Evolutionary conservation across 1,140 invertebrate genomes (phyloP), one percentile per base, ranked within the genome.

Genomic region (Odontomachus brunneus): DNA sequence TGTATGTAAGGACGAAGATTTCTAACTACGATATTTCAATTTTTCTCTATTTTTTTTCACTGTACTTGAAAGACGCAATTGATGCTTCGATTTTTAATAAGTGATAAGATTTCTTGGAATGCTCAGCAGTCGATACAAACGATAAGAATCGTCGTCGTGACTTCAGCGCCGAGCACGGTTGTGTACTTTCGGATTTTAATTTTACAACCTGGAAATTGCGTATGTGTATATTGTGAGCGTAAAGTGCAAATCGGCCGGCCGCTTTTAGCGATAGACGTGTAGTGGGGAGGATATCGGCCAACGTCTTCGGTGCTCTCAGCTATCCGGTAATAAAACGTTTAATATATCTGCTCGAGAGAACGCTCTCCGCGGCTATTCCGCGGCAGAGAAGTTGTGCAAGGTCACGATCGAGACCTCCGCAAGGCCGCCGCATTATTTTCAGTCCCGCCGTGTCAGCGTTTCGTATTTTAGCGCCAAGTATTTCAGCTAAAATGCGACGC

Each of bases 371-470:
- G 22, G 29, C 57, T 69, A 78, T 78, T 78, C 22, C 65, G 65
- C 65, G 75, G 65, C 22, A 80, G 75, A 19, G 75, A 78, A 78
- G 51, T 80, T 80, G 75, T 71, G 75, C 75, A 80, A 80, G 75
- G 65, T 80, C 75, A 24, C 75, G 65, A 80, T 80, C 51, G 22
- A 80, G 65, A 80, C 65, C 65, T 80, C 65, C 17, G 51, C 65
- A 71, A 80, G 65, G 75, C 75, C 65, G 65, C 38, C 71, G 33
- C 63, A 80, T 80, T 80, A 80, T 80, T 80, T 80, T 80, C 65
- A 80, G 75, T 80, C 53, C 12, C 51, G 63, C 44, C 24, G 38
- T 80, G 75, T 80, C 65, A 80, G 75, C 75, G 33, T 71, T 80
- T 71, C 38, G 75, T 80, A 80, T 80, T 71, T 80, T 80, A 59